These are phyloP conservation scores for Clamator glandarius DNA, from an alignment of 2,797 vertebrate species.

Conservation along the genomic window DNA sequence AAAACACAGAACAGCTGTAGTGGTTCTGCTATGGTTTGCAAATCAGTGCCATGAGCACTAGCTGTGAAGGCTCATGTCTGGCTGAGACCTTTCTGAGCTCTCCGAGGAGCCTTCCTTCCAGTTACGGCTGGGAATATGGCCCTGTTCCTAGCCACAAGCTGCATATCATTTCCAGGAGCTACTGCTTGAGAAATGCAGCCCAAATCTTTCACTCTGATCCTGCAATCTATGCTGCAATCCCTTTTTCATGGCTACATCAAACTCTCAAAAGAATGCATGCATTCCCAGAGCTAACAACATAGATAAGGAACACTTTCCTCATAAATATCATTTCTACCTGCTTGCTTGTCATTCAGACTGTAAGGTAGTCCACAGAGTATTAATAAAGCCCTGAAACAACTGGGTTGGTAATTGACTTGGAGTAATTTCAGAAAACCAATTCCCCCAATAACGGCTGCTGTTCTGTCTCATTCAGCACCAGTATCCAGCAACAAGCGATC, in stretches of 20 bases:
- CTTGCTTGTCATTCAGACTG: neutral
- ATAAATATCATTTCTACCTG: neutral
- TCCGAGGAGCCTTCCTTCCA: neutral
- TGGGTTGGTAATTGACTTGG: neutral
- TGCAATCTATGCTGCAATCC: neutral
- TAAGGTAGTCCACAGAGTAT: neutral
- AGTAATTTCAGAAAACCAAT: constrained; percentile 1
- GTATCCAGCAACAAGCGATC: neutral
- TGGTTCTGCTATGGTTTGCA: neutral
- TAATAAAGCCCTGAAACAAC: neutral
- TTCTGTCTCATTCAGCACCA: neutral
- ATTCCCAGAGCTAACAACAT: neutral
- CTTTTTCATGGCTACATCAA: neutral
- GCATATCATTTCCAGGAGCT: neutral
- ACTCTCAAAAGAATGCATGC: neutral
- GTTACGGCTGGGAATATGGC: neutral
- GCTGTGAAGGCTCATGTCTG: neutral
- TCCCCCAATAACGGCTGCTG: neutral
- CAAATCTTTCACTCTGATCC: neutral
- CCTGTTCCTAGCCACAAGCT: constrained; percentile 34
- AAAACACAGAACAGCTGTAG: neutral
- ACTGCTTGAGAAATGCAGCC: neutral
- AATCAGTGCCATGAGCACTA: neutral
- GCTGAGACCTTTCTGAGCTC: neutral
- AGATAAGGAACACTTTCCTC: neutral